A percentile compares a stretch with the other conserved stretches of the same genome.
Conservation (phyloP, 2,113 vertebrate genomes). For the Antechinus stuartii region DNA sequence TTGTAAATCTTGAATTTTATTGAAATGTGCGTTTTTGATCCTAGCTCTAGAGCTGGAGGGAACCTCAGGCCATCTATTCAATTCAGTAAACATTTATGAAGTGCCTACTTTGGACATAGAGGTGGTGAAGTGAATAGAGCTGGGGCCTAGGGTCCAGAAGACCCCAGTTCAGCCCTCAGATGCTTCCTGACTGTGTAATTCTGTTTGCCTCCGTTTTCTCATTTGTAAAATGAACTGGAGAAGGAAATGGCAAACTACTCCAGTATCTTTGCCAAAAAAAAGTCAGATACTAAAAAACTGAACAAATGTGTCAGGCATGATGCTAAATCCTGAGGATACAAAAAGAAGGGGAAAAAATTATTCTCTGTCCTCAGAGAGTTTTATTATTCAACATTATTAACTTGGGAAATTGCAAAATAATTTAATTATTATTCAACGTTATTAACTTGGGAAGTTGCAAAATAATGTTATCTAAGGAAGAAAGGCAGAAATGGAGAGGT, state of each 20-base stretch:
- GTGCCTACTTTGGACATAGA: background rate
- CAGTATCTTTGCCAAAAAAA: background rate
- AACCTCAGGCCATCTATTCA: background rate
- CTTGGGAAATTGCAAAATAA: too few relatives aligned
- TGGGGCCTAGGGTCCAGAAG: background rate
- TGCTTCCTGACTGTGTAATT: too few relatives aligned
- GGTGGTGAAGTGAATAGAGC: background rate
- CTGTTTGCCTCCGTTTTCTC: background rate
- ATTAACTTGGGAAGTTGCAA: too few relatives aligned
- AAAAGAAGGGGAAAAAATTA: background rate
- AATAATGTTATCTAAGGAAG: too few relatives aligned
- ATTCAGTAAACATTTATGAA: background rate
- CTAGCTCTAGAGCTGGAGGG: background rate
- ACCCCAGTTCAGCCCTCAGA: too few relatives aligned
- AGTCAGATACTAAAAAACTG: background rate
- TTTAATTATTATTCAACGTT: too few relatives aligned
- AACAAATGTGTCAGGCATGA: too few relatives aligned
- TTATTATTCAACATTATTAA: too few relatives aligned
- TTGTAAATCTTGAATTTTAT: background rate
- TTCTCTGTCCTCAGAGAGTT: background rate
- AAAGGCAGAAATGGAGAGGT: too few relatives aligned
- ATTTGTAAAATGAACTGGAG: background rate
- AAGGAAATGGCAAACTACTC: background rate
- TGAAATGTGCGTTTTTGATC: background rate
- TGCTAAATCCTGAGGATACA: background rate